These are phyloP conservation scores for Cecropterus lyciades DNA, from an alignment of 1,140 invertebrate species.

Conservation along the genomic window DNA sequence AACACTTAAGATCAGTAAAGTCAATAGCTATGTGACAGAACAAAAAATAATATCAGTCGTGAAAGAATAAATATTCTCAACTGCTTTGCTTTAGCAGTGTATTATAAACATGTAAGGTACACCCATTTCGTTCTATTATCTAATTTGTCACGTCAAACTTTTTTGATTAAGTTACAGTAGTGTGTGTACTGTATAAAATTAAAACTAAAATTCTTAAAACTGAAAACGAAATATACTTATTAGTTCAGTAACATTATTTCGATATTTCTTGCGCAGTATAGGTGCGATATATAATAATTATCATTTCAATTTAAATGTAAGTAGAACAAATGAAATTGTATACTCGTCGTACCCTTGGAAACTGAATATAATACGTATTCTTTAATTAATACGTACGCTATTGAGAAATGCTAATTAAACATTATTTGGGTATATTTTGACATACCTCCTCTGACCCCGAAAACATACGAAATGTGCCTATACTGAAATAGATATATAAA, in stretches of 20 bases:
- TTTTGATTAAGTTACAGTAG: no score
- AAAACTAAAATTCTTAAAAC: background rate
- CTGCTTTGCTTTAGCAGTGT: no score
- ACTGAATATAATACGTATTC: slow-evolving; percentile 2
- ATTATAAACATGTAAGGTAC: no score
- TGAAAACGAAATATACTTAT: no score
- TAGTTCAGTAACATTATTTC: background rate
- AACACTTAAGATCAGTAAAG: no score
- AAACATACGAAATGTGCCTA: background rate
- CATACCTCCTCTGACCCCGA: background rate
- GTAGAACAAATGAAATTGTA: slow-evolving; percentile 6
- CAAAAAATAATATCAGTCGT: no score
- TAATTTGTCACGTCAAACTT: no score
- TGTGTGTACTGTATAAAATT: no score
- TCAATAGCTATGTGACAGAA: no score
- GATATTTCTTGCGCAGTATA: background rate
- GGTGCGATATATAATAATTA: slow-evolving; percentile 5
- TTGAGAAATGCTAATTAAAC: background rate
- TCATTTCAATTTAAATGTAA: slow-evolving; percentile 7
- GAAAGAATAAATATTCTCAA: no score
- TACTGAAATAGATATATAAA: background rate
- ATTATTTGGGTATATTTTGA: slow-evolving; percentile 1
- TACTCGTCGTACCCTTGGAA: background rate
- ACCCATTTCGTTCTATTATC: no score
- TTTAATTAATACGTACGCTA: slow-evolving; percentile 4